Conservation (phyloP, 2,797 vertebrate genomes). For the Acanthornis magna region DNA sequence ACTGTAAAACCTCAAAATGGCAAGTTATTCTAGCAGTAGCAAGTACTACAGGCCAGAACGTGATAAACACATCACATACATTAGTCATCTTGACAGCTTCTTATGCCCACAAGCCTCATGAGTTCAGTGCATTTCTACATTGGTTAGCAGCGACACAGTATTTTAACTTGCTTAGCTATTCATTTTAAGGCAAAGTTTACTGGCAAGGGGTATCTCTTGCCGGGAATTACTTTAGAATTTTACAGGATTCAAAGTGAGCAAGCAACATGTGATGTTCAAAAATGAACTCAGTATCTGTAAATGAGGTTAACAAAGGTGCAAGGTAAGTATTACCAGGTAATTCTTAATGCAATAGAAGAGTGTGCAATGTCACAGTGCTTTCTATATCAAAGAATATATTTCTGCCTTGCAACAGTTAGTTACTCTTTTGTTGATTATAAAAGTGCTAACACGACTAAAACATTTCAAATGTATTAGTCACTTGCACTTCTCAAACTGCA, state of each 20-base stretch:
- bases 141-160: neutral
- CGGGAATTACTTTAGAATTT: neutral
- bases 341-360: neutral
- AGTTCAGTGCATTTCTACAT: neutral
- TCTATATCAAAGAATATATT: neutral
- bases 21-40: neutral
- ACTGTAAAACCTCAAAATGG: neutral
- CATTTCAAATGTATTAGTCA: neutral
- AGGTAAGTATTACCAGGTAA: neutral
- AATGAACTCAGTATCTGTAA: neutral
- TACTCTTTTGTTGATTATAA: neutral
- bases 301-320: neutral
- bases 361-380: accelerated
- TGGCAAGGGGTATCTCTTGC: neutral
- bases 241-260: neutral
- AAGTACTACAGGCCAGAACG: neutral
- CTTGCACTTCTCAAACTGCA: neutral
- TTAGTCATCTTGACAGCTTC: neutral
- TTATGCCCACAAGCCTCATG: neutral
- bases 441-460: neutral
- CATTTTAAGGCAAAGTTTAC: neutral
- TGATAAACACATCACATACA: neutral
- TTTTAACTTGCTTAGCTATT: neutral
- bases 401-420: neutral
- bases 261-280: neutral